Percentiles rank a stretch among this genome's conserved stretches.
phyloP scores from a whole-genome alignment of 2,113 vertebrate genomes.

The Tonatia bakeri region DNA sequence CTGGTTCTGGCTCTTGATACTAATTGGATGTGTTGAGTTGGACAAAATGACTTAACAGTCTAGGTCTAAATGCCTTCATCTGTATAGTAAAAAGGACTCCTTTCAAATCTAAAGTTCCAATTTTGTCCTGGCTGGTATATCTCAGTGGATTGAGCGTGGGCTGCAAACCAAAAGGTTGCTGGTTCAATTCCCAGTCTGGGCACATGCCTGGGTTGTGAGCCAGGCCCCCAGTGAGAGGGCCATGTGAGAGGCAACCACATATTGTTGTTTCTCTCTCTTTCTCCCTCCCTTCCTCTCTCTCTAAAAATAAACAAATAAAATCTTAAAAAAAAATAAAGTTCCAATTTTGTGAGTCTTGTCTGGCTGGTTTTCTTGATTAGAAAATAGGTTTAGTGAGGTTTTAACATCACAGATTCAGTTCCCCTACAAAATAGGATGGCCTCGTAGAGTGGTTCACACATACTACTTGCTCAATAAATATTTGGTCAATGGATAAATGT shows the following conservation, averaged over 20 bases:
- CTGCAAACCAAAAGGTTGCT: too few species aligned
- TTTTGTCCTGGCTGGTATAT: neutral
- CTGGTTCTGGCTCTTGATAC: neutral
- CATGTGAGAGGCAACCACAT: too few species aligned
- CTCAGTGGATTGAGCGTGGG: too few species aligned
- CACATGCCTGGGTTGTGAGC: too few species aligned
- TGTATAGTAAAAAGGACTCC: slow-evolving; percentile 26
- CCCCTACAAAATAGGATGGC: neutral
- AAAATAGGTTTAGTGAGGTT: neutral
- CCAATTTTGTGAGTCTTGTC: neutral
- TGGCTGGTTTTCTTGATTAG: slow-evolving; percentile 20
- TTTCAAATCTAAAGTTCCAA: slow-evolving; percentile 12
- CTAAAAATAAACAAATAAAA: too few species aligned
- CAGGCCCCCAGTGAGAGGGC: too few species aligned
- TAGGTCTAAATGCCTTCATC: neutral
- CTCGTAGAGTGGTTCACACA: neutral
- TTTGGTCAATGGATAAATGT: slow-evolving; percentile 41
- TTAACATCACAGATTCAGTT: slow-evolving; percentile 20
- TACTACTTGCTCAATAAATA: slow-evolving; percentile 37
- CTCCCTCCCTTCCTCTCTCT: too few species aligned
- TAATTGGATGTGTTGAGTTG: neutral
- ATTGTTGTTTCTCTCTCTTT: too few species aligned
- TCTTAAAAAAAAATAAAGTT: neutral
- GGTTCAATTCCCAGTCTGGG: too few species aligned
- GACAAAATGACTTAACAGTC: neutral